A percentile compares a stretch with the other conserved stretches of the same genome.
These are phyloP conservation scores for Zophobas morio DNA, from an alignment of 1,140 invertebrate genomes.

Conservation along the genomic window DNA sequence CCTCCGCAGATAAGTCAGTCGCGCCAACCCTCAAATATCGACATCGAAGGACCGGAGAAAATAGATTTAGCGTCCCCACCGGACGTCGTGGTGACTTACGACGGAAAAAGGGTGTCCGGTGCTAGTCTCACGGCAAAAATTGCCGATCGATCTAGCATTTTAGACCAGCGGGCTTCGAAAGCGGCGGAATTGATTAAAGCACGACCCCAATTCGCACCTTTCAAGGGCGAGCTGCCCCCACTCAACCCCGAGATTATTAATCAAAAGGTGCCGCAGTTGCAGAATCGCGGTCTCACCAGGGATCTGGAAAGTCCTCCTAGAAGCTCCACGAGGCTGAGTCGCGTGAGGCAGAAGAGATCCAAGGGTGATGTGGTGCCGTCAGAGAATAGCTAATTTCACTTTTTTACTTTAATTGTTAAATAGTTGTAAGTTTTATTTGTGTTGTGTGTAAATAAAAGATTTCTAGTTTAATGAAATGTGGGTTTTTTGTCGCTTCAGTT, in stretches of 20 bases:
- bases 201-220: constrained; percentile 80
- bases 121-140: constrained; percentile 74
- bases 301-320: constrained; percentile 60
- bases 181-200: constrained; percentile 73
- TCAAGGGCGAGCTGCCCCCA: constrained; percentile 79
- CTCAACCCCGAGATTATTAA: constrained; percentile 66
- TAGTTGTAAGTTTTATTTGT: constrained; percentile 26
- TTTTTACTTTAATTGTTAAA: constrained; percentile 37
- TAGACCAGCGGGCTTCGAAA: constrained; percentile 70
- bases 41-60: constrained; percentile 63
- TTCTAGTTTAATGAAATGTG: neutral
- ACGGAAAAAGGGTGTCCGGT: constrained; percentile 80
- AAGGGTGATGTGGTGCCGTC: neutral
- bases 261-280: constrained; percentile 62
- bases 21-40: constrained; percentile 62
- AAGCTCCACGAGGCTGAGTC: constrained; percentile 57
- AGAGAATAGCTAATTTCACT: neutral
- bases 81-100: constrained; percentile 78
- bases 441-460: constrained; percentile 13
- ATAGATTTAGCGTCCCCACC: constrained; percentile 67
- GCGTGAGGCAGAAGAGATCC: constrained; percentile 44
- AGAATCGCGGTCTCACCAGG: constrained; percentile 56
- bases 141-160: constrained; percentile 66
- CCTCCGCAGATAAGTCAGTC: constrained; percentile 54
- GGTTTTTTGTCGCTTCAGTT: too few relatives aligned